A percentile compares a stretch with the other conserved stretches of the same genome.
These are phyloP conservation scores for Diadumene lineata DNA, from an alignment of 92 coral and sea anemone genomes.

Conservation along the genomic window DNA sequence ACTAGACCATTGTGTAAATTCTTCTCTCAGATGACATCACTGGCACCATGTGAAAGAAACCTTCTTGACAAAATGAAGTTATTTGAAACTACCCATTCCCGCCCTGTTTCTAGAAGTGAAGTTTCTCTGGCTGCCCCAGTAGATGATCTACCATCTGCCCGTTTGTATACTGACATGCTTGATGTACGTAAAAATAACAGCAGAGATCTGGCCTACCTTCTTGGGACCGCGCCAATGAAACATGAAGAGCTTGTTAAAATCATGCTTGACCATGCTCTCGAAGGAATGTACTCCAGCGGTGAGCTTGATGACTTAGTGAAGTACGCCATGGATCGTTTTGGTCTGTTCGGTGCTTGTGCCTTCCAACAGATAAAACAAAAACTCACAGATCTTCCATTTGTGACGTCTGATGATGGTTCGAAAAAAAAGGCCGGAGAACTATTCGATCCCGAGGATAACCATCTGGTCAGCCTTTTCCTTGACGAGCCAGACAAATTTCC, in stretches of 20 bases:
- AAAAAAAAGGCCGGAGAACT: slow-evolving; percentile 47
- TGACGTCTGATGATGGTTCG: slow-evolving; percentile 14
- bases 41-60: slow-evolving; percentile 14
- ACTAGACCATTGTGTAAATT: slow-evolving; percentile 53
- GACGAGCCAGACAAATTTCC: slow-evolving; percentile 60
- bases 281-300: slow-evolving; percentile 38
- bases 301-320: slow-evolving; percentile 51
- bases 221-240: slow-evolving; percentile 28
- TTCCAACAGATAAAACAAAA: not conserved
- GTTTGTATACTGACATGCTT: slow-evolving; percentile 28
- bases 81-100: slow-evolving; percentile 46
- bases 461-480: slow-evolving; percentile 28
- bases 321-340: slow-evolving; percentile 31
- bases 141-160: slow-evolving; percentile 42
- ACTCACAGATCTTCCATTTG: slow-evolving; percentile 43
- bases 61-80: slow-evolving; percentile 48
- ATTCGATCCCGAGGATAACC: slow-evolving; percentile 46
- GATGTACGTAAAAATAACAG: slow-evolving; percentile 41
- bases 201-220: slow-evolving; percentile 38
- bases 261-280: slow-evolving; percentile 43
- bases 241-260: slow-evolving; percentile 27
- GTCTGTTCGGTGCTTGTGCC: slow-evolving; percentile 4
- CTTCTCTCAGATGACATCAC: slow-evolving; percentile 26
- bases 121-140: slow-evolving; percentile 35
- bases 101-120: slow-evolving; percentile 40